A percentile compares a stretch with the other conserved stretches of the same genome.
Conservation (phyloP, 2,888 invertebrate genomes). For the Punctoribates punctum region DNA sequence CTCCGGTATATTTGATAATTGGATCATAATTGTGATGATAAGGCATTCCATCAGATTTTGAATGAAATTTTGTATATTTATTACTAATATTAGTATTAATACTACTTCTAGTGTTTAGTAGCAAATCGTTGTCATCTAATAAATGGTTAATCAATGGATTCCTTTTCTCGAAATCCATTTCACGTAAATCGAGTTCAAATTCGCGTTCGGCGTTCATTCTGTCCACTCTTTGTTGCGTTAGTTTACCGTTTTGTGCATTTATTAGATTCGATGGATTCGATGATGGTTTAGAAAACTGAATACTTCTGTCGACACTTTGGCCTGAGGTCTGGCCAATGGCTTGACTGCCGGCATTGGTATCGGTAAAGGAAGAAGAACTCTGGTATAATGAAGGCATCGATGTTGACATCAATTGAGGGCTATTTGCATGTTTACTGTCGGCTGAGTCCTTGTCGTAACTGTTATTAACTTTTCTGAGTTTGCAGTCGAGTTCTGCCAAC, state of each 20-base stretch:
- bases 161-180: neutral
- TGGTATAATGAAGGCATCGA: conserved; percentile 37
- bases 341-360: conserved; percentile 5
- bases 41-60: conserved; percentile 15
- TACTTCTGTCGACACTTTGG: neutral
- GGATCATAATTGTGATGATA: conserved; percentile 25
- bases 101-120: neutral
- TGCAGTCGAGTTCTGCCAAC: conserved; percentile 74
- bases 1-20: conserved; percentile 31
- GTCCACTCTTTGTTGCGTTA: neutral
- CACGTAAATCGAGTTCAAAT: neutral
- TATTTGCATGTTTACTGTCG: conserved; percentile 1
- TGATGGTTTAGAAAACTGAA: neutral
- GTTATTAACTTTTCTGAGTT: conserved; percentile 24
- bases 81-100: neutral
- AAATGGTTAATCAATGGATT: neutral
- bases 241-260: conserved; percentile 29
- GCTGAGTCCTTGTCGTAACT: neutral
- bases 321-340: neutral
- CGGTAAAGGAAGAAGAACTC: conserved; percentile 11
- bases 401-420: conserved; percentile 10
- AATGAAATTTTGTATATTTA: conserved; percentile 8
- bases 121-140: conserved; percentile 20
- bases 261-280: conserved; percentile 17
- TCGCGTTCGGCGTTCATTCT: neutral